Evolutionary conservation across 1,140 invertebrate species (phyloP), one percentile per base, ranked within the genome.

Genomic region (Monochamus saltuarius): DNA sequence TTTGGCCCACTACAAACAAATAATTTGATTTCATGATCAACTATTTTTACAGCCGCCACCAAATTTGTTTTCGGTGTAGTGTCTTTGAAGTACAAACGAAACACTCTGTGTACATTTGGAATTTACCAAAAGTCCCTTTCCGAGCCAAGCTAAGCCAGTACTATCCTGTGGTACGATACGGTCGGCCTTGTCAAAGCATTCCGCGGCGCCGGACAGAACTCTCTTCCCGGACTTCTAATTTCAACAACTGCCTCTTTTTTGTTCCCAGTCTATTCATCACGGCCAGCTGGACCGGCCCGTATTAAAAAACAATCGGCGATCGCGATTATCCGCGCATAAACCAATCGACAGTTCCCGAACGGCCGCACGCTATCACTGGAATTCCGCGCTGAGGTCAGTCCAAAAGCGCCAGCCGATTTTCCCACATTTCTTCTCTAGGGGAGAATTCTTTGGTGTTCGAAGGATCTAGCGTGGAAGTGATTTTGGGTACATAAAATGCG

Each of bases 191-290:
- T 70, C 70, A 72, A 72, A 72, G 70, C 70, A 72, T 72, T 71
- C 69, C 64, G 51, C 63, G 62, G 66, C 62, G 68, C 65, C 65
- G 66, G 52, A 63, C 66, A 62, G 46, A 60, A 55, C 52, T 63
- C 61, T 52, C 70, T 69, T 70, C 67, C 70, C 69, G 70, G 69
- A 69, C 70, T 71, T 72, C 70, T 70, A 72, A 72, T 72, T 72
- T 72, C 70, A 68, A 67, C 69, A 69, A 69, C 54, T 72, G 70
- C 67, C 70, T 69, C 61, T 64, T 72, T 72, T 72, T 72, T 72
- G 68, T 71, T 66, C 61, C 61, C 67, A 69, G 68, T 68, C 70
- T 70, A 72, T 72, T 65, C 68, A 72, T 71, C 70, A 72, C 62
- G 57, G 14, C 42, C 63, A 64, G 62, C 64, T 68, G 66, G 66